Evolutionary conservation across 2,113 vertebrate species (phyloP), one percentile per base, ranked within the genome.

Genomic region (Elephas maximus): DNA sequence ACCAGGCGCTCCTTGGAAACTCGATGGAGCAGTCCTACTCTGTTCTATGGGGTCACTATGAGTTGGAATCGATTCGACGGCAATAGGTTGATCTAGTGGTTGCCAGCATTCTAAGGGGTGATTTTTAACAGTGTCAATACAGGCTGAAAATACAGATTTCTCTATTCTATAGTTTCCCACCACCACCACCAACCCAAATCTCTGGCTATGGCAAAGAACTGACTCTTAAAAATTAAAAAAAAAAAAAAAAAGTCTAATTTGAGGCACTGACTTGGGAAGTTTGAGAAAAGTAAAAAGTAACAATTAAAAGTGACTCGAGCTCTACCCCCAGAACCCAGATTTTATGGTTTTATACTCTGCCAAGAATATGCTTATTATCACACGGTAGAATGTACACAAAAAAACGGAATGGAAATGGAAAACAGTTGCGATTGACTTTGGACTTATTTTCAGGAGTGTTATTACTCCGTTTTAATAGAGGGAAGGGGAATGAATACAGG

Each of bases 191-290:
- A 18, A 63, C 2, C 20, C 17, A 51, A 92, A 94, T 37, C 14
- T 37, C 65, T 83, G 63, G 18, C 44, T 62, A 44, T 60, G 30
- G 12, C 44, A 53, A 76, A 97, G 44, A 84, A 94, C 85, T 90
- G 23, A 30, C 17, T 41, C 57, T 18, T 60, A 53, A 20, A 77
- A 44, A 69, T 28, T n/a, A n/a, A n/a, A n/a, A n/a, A 82, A 91
- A 90, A 53, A 9, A 85, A 74, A 91, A 90, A 53, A 9, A 88
- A 62, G 92, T 79, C 7, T 76, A 83, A 77, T 71, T 93, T 92
- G 17, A 94, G 60, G 85, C 5, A 69, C 33, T 83, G 48, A 63
- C 12, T 82, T 78, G 24, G 30, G 17, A 92, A 92, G 21, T 24
- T 26, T 82, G n/a, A 87, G 23, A 69, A 63, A 96, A 82, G 30